Evolutionary conservation across 37 sponge, comb jelly and placozoan species (phyloP), one percentile per base, ranked within the genome.

Genomic region (Halisarca cf. caerulea): DNA sequence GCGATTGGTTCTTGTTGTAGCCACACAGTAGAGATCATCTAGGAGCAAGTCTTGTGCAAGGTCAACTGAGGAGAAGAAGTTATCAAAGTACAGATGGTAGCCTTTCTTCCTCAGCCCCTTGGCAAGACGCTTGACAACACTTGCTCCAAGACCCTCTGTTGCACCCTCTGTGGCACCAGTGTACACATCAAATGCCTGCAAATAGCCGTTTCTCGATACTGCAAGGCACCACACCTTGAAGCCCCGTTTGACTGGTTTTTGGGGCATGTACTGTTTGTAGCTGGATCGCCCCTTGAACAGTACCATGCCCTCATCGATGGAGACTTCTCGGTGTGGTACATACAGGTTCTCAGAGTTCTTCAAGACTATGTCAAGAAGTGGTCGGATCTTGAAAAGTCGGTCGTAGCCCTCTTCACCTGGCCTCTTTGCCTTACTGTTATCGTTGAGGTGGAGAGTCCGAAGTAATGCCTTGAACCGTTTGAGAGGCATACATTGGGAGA

Each of bases 271-370:
- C 34, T 87, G 88, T n/a, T 77, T 79, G 38, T 72, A 89, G 9
- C 68, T 59, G 30, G 80, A 30, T 3, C 85, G 37, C 20, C 85
- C 74, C 58, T 84, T 84, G 0, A 79, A 59, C 3, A 66, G 36
- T 9, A 89, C 83, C 89, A 89, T 89, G 34, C 85, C 55, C 59
- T 87, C 84, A 87, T 87, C 88, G 0, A 81, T 58, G 3, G 83
- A 87, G 2, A 87, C 2, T 34, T 89, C 66, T 28, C 20, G 80
- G 18, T 66, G 73, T 8, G 59, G 84, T 37, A 23, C 37, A 34
- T 88, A 88, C 14, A 83, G n/a, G 14, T 79, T 27, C 15, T 28
- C 23, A 42, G 28, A 66, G 2, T 53, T 51, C 59, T 88, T 25
- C 20, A 61, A 35, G 0, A 79, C 0, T 23, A 8, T 41, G 15